Conservation (phyloP, 2,888 invertebrate species). For the Cephus pulcher region DNA sequence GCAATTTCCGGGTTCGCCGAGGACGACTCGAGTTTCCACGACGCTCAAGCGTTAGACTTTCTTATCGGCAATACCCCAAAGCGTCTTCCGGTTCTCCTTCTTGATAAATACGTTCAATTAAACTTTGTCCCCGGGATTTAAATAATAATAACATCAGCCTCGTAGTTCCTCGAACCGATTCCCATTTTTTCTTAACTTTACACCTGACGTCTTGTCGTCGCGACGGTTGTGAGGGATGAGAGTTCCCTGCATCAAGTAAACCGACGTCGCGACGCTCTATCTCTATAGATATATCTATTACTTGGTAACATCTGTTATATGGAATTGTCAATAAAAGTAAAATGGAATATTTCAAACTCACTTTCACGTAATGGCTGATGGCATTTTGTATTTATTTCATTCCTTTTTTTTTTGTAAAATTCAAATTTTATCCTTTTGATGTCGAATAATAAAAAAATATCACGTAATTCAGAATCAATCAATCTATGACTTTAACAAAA, state of each 20-base stretch:
- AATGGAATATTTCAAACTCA: neutral
- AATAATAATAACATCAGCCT: conserved; percentile 7
- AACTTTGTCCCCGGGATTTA: conserved; percentile 19
- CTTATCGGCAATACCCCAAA: conserved; percentile 16
- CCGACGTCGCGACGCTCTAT: too few relatives aligned
- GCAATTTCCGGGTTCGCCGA: conserved; percentile 33
- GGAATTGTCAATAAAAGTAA: neutral
- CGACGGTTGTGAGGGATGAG: neutral
- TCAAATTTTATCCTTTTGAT: neutral
- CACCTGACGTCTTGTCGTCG: neutral
- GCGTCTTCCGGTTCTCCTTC: conserved; percentile 4
- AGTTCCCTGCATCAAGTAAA: too few relatives aligned
- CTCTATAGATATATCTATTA: too few relatives aligned
- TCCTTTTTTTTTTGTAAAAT: neutral
- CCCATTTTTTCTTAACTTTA: neutral
- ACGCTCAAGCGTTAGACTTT: neutral
- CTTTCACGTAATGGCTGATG: neutral
- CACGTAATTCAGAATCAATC: neutral
- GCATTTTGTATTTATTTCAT: neutral
- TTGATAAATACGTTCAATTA: conserved; percentile 19
- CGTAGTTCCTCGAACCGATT: neutral
- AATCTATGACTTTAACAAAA: neutral
- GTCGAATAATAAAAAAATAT: neutral
- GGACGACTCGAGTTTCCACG: neutral
- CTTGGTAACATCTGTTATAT: too few relatives aligned